These are phyloP conservation scores for Drosophila putrida DNA, from an alignment of 2,888 invertebrate genomes.

Conservation along the genomic window DNA sequence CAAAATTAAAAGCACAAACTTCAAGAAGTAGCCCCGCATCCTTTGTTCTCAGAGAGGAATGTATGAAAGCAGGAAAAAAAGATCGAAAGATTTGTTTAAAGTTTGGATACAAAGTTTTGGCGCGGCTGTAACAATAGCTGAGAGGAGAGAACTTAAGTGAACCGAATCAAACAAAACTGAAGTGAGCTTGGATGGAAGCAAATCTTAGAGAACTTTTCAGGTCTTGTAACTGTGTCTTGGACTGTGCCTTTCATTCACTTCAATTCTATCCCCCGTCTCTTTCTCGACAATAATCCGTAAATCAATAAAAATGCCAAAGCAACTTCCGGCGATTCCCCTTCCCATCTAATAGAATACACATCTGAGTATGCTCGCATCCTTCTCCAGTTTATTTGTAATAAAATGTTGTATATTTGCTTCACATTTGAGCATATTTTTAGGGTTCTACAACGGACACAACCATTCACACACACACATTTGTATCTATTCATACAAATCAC, in stretches of 20 bases:
- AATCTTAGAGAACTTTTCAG: constrained; percentile 46
- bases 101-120: constrained; percentile 60
- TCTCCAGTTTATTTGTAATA: constrained; percentile 50
- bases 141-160: constrained; percentile 21
- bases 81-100: constrained; percentile 67
- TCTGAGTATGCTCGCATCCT: constrained; percentile 28
- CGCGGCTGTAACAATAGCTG: constrained; percentile 60
- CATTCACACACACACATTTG: neutral
- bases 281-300: constrained; percentile 67
- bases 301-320: constrained; percentile 72
- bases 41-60: constrained; percentile 24
- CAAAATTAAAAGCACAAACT: constrained; percentile 64
- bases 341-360: constrained; percentile 2
- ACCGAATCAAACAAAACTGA: constrained; percentile 11
- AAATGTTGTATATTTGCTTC: constrained; percentile 50
- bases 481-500: constrained; percentile 48
- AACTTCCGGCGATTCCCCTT: constrained; percentile 39
- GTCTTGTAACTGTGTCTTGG: constrained; percentile 1
- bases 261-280: constrained; percentile 8
- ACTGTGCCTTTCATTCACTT: constrained; percentile 17
- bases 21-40: constrained; percentile 30
- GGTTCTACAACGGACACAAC: constrained; percentile 4
- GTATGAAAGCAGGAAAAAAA: constrained; percentile 14
- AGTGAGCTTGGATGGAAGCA: constrained; percentile 25
- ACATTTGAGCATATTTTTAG: constrained; percentile 52